phyloP scores from a whole-genome alignment of 1,140 invertebrate species.

The Drosophila sulfurigaster region DNA sequence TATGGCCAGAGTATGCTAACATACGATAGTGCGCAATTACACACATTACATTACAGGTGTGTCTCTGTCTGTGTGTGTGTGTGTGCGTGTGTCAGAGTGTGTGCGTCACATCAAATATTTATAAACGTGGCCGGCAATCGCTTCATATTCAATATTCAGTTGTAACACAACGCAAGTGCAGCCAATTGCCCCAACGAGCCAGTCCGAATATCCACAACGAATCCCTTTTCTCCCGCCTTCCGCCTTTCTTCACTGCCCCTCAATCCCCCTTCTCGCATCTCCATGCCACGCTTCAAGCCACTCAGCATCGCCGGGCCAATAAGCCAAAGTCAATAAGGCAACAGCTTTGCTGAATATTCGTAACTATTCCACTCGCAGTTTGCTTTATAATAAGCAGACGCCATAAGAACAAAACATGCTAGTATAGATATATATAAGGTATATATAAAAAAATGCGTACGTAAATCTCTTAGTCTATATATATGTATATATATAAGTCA shows the following conservation, averaged over 20 bases:
- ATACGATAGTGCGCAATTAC: conserved; percentile 34
- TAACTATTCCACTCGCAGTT: background rate
- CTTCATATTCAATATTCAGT: conserved; percentile 54
- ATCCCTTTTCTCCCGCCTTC: background rate
- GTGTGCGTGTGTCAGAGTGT: conserved; percentile 4
- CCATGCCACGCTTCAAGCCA: too few relatives aligned
- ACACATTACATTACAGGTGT: conserved; percentile 13
- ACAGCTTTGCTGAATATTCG: conserved; percentile 18
- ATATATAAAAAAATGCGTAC: too few relatives aligned
- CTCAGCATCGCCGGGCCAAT: background rate
- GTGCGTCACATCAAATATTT: conserved; percentile 51
- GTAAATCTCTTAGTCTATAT: too few relatives aligned
- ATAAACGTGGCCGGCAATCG: conserved; percentile 42
- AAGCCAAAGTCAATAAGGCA: conserved; percentile 20
- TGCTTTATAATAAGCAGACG: background rate
- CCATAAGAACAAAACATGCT: conserved; percentile 11
- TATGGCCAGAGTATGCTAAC: conserved; percentile 16
- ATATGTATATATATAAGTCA: too few relatives aligned
- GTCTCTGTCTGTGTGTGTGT: background rate
- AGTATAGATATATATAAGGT: too few relatives aligned
- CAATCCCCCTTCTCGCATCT: background rate
- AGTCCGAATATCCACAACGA: background rate
- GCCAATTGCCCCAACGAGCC: conserved; percentile 37
- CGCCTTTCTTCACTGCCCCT: background rate
- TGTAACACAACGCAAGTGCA: conserved; percentile 40